phyloP scores from a whole-genome alignment of 2,888 invertebrate species.

The Homarus gammarus region DNA sequence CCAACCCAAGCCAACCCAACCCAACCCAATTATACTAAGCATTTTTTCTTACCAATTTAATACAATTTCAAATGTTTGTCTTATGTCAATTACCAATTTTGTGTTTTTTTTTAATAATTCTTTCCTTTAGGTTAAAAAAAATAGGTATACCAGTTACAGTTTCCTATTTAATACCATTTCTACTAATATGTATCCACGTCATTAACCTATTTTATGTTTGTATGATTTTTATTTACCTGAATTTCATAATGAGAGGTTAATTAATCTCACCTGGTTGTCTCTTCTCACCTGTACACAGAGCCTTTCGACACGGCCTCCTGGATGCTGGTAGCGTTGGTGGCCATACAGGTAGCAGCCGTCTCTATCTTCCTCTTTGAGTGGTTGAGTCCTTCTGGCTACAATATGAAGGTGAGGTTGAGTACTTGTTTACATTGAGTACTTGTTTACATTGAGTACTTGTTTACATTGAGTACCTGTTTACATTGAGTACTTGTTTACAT shows the following conservation, averaged over 20 bases:
- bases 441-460: too few relatives aligned
- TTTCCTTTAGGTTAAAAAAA: too few relatives aligned
- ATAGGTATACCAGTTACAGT: too few relatives aligned
- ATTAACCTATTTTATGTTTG: too few relatives aligned
- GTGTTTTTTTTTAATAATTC: too few relatives aligned
- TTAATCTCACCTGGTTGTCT: not conserved
- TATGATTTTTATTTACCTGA: not conserved
- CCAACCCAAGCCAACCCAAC: too few relatives aligned
- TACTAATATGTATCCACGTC: too few relatives aligned
- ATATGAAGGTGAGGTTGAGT: constrained; percentile 46
- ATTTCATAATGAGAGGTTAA: not conserved
- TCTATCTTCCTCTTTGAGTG: constrained; percentile 89
- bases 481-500: too few relatives aligned
- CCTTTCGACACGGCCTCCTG: constrained; percentile 99
- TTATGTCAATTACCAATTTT: not conserved
- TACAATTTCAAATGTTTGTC: not conserved
- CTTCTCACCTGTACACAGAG: constrained; percentile 82
- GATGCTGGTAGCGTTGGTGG: constrained; percentile 96
- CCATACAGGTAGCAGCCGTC: constrained; percentile 96
- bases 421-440: too few relatives aligned
- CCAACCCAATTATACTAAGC: not conserved
- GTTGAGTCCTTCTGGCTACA: constrained; percentile 47
- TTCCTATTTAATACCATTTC: too few relatives aligned
- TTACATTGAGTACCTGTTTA: too few relatives aligned
- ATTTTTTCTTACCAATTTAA: not conserved